A percentile compares a stretch with the other conserved stretches of the same genome.
Evolutionary conservation across 2,888 invertebrate species (phyloP).

Genomic region (Ophion slaviceki): DNA sequence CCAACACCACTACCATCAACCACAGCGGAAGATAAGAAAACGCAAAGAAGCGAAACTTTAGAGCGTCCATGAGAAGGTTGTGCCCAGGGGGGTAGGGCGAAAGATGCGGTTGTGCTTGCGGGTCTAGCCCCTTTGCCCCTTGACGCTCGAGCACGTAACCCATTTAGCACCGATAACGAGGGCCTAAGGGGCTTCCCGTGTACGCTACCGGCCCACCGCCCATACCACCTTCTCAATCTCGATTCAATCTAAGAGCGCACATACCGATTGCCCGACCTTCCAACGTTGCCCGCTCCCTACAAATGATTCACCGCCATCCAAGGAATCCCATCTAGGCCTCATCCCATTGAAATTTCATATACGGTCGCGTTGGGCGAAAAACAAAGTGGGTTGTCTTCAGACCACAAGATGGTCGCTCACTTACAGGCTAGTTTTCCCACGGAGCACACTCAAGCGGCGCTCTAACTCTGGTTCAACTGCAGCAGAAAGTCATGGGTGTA

Average conservation of each 20-base stretch:
- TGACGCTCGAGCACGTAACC: conserved; percentile 66
- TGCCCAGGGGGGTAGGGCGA: conserved; percentile 1
- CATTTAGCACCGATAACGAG: conserved; percentile 72
- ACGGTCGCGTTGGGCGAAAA: background rate
- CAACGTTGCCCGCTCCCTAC: conserved; percentile 5
- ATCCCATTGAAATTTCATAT: background rate
- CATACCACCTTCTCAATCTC: conserved; percentile 36
- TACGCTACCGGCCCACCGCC: conserved; percentile 47
- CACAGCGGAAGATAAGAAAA: conserved; percentile 67
- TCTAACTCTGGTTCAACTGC: background rate
- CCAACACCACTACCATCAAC: conserved; percentile 15
- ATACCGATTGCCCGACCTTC: conserved; percentile 15
- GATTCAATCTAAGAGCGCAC: conserved; percentile 9
- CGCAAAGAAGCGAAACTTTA: conserved; percentile 68
- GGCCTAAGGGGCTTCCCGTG: conserved; percentile 67
- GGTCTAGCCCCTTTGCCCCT: conserved; percentile 29
- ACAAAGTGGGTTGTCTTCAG: background rate
- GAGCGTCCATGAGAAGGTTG: conserved; percentile 44
- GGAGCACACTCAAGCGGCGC: background rate
- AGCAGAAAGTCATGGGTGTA: background rate
- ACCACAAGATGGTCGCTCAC: background rate
- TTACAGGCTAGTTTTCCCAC: background rate
- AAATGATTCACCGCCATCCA: background rate
- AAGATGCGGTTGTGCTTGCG: conserved; percentile 47
- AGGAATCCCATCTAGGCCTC: background rate